Evolutionary conservation across 2,113 vertebrate genomes (phyloP).

Genomic region (Dolichallabes microphthalmus): DNA sequence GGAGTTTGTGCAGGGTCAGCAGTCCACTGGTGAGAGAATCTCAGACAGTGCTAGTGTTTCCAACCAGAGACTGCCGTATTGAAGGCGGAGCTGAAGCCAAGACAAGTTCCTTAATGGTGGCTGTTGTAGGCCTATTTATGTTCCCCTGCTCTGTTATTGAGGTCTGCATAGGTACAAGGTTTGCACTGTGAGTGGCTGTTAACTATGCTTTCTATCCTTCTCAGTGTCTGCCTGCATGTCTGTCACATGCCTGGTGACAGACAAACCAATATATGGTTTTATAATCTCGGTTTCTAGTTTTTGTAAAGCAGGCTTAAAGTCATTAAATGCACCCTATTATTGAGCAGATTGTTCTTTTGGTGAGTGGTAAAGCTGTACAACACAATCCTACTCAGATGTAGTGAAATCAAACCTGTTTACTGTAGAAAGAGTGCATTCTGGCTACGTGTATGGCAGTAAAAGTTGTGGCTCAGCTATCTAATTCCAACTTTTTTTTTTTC

Average conservation of each 20-base stretch:
- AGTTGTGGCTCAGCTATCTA: neutral
- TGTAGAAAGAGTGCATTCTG: neutral
- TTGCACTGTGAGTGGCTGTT: neutral
- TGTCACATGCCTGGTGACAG: neutral
- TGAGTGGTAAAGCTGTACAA: neutral
- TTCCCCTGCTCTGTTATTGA: conserved; percentile 31
- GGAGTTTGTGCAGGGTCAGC: conserved; percentile 6
- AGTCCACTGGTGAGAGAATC: neutral
- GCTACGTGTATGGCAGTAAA: neutral
- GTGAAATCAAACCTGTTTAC: neutral
- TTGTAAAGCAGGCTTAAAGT: neutral
- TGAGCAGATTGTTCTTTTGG: neutral
- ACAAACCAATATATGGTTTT: neutral
- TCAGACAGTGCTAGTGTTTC: neutral
- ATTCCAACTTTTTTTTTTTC: conserved; percentile 26
- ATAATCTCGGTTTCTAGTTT: neutral
- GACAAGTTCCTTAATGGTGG: conserved; percentile 18
- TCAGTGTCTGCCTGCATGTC: conserved; percentile 5
- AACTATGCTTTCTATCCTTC: neutral
- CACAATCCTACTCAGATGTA: neutral
- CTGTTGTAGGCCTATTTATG: conserved; percentile 32
- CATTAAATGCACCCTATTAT: neutral
- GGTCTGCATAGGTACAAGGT: neutral
- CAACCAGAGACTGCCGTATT: neutral
- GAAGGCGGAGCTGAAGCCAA: conserved; percentile 11